These are phyloP conservation scores for Aegithalos caudatus DNA, from an alignment of 2,113 vertebrate genomes.

Conservation along the genomic window DNA sequence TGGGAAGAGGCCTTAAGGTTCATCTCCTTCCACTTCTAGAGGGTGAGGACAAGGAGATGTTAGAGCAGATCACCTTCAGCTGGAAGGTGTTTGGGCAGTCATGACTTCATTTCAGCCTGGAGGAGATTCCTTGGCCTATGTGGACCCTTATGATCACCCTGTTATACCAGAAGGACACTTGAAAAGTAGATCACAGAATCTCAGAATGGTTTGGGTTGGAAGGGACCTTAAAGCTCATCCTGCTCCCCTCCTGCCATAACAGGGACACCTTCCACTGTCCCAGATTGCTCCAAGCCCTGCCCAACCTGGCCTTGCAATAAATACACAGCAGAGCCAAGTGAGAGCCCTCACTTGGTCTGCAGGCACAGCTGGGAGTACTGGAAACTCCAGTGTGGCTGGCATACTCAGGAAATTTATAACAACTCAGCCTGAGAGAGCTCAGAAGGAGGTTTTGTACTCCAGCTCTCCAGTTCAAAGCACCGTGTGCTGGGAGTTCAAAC, in stretches of 20 bases:
- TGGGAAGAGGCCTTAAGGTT: not conserved
- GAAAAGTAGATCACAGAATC: not conserved
- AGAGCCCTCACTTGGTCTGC: not conserved
- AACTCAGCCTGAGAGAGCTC: not conserved
- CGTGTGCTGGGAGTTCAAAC: not conserved
- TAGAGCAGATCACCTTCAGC: not conserved
- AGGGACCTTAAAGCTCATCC: not conserved
- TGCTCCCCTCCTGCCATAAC: too few species aligned
- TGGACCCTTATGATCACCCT: not conserved
- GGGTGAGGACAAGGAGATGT: not conserved
- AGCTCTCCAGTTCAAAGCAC: not conserved
- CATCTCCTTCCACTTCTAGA: not conserved
- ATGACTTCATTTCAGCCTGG: not conserved
- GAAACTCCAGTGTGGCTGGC: not conserved
- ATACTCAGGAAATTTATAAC: not conserved
- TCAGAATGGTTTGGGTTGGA: not conserved
- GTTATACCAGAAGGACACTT: not conserved
- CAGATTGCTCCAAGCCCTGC: fast-evolving
- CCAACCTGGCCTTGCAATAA: not conserved
- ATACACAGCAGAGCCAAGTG: fast-evolving
- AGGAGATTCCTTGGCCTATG: not conserved
- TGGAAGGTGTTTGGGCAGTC: not conserved
- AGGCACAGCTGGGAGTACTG: not conserved
- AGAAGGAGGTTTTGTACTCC: too few species aligned
- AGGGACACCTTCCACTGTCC: not conserved